These are phyloP conservation scores for Cryptoblepharus egeriae DNA, from an alignment of 2,797 vertebrate genomes.

Conservation along the genomic window DNA sequence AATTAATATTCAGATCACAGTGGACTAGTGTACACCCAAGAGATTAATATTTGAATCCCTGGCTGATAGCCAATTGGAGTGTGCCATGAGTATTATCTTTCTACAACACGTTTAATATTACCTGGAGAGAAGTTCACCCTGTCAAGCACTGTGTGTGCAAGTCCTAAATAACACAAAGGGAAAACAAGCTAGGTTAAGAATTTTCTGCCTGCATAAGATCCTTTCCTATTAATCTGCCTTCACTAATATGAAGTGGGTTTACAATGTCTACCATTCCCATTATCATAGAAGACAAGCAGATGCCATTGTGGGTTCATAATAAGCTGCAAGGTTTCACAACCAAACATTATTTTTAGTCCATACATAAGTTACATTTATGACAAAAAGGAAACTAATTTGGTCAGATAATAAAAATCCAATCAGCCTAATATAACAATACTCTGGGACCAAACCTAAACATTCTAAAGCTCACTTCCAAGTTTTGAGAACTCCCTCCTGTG, in stretches of 20 bases:
- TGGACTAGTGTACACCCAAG: conserved; percentile 22
- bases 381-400: not conserved
- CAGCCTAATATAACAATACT: not conserved
- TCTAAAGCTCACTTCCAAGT: not conserved
- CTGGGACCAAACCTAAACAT: not conserved
- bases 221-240: conserved; percentile 13
- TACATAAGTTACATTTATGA: not conserved
- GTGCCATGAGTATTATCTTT: not conserved
- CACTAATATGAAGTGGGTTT: conserved; percentile 21
- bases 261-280: not conserved
- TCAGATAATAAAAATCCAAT: not conserved
- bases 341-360: not conserved
- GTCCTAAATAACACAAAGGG: conserved; percentile 25
- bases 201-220: not conserved
- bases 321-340: not conserved
- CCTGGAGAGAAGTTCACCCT: conserved; percentile 9
- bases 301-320: not conserved
- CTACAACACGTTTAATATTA: not conserved
- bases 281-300: not conserved
- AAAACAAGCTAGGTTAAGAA: not conserved
- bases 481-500: not conserved
- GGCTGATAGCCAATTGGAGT: conserved; percentile 3
- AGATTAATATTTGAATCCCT: conserved; percentile 40
- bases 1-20: conserved; percentile 14
- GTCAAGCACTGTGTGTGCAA: not conserved